Conservation (phyloP, 2,888 invertebrate genomes). For the Pachymerium ferrugineum region DNA sequence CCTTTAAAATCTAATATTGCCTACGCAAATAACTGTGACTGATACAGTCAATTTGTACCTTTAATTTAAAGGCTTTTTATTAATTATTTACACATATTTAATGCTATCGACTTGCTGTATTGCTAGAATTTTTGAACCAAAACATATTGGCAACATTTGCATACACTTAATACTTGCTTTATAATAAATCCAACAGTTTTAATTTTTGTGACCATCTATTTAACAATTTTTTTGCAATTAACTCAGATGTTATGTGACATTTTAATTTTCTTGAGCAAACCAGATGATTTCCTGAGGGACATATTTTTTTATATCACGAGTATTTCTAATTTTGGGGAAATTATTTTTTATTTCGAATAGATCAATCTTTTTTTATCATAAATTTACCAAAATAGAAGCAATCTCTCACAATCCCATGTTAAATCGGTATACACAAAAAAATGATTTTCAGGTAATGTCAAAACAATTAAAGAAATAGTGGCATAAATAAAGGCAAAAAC, state of each 20-base stretch:
- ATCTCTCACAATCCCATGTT: background rate
- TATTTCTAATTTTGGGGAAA: background rate
- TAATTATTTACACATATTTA: background rate
- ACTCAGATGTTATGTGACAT: background rate
- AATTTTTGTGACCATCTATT: background rate
- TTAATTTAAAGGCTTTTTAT: conserved; percentile 3
- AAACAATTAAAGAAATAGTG: background rate
- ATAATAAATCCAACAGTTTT: background rate
- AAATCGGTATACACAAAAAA: background rate
- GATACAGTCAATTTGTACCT: background rate
- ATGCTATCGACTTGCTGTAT: background rate
- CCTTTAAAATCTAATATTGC: background rate
- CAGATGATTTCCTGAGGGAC: background rate
- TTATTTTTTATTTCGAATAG: too few relatives aligned
- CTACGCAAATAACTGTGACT: background rate
- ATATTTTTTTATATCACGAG: background rate
- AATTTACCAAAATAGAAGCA: background rate
- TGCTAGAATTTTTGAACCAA: too few relatives aligned
- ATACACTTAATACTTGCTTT: too few relatives aligned
- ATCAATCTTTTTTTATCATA: background rate
- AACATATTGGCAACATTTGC: too few relatives aligned
- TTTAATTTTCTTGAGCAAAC: background rate
- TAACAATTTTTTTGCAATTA: background rate
- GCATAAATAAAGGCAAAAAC: background rate
- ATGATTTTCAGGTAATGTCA: background rate